Conservation (phyloP, 2,888 invertebrate species). For the Ypsolopha scabrella region DNA sequence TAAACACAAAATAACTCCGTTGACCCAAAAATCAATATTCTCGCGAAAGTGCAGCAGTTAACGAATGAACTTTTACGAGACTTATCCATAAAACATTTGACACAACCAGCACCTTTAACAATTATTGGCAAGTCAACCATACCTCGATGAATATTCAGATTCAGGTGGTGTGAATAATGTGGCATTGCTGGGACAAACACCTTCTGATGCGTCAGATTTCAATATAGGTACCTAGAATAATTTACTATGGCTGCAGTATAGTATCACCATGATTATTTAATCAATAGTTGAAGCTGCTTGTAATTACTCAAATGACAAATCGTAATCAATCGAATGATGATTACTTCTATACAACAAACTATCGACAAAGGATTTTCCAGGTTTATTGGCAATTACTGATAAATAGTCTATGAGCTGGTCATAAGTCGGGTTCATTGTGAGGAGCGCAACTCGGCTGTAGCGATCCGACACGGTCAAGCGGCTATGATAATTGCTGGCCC, state of each 20-base stretch:
- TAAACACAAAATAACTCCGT: background rate
- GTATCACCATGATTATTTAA: too few relatives aligned
- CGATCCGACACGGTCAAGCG: conserved; percentile 17
- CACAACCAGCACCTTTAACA: conserved; percentile 42
- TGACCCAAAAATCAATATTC: conserved; percentile 68
- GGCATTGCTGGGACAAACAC: conserved; percentile 18
- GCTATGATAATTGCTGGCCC: conserved; percentile 18
- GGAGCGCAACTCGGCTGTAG: background rate
- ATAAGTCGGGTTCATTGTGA: background rate
- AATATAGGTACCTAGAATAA: too few relatives aligned
- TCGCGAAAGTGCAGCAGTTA: conserved; percentile 42
- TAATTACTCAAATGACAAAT: background rate
- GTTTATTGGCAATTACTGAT: conserved; percentile 3
- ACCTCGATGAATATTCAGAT: conserved; percentile 58
- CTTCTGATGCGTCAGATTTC: too few relatives aligned
- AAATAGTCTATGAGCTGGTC: conserved; percentile 4
- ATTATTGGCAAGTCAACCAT: conserved; percentile 56
- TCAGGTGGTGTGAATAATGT: conserved; percentile 51
- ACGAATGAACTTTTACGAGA: conserved; percentile 53
- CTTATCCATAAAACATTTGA: conserved; percentile 53
- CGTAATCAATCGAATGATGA: background rate
- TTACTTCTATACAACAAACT: background rate
- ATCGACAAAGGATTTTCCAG: background rate
- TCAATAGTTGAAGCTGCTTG: background rate
- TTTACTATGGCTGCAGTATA: too few relatives aligned